These are phyloP conservation scores for Buteo buteo DNA, from an alignment of 2,113 vertebrate species.

Conservation along the genomic window DNA sequence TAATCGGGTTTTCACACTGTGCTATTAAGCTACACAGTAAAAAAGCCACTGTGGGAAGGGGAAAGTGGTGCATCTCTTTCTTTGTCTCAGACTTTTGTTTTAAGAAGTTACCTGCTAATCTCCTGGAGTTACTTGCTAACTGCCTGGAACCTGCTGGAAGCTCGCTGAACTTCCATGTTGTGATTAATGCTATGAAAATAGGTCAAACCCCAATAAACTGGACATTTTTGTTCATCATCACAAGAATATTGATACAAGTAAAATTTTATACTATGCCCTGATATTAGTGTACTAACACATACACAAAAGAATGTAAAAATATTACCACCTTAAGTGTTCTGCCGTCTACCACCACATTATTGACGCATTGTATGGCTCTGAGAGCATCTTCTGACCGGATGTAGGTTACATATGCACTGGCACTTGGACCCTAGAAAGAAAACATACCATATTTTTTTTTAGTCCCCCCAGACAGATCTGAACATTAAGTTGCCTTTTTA, in stretches of 20 bases:
- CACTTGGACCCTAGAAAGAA: conserved; percentile 90
- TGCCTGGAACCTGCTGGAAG: neutral
- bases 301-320: neutral
- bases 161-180: neutral
- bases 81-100: neutral
- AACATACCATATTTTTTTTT: neutral
- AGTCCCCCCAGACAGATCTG: neutral
- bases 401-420: conserved; percentile 98
- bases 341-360: conserved; percentile 98
- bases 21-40: neutral
- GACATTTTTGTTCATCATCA: neutral
- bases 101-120: neutral
- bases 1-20: neutral
- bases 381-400: conserved; percentile 98
- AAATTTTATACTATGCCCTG: neutral
- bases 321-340: conserved; percentile 93
- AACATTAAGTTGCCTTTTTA: neutral
- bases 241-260: neutral
- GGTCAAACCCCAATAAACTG: neutral
- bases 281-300: neutral
- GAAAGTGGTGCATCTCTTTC: neutral
- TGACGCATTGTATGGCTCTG: conserved; percentile 98
- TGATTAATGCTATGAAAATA: neutral
- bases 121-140: neutral
- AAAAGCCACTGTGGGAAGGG: neutral